Conservation (phyloP, 2,888 invertebrate species). For the Luperina testacea region DNA sequence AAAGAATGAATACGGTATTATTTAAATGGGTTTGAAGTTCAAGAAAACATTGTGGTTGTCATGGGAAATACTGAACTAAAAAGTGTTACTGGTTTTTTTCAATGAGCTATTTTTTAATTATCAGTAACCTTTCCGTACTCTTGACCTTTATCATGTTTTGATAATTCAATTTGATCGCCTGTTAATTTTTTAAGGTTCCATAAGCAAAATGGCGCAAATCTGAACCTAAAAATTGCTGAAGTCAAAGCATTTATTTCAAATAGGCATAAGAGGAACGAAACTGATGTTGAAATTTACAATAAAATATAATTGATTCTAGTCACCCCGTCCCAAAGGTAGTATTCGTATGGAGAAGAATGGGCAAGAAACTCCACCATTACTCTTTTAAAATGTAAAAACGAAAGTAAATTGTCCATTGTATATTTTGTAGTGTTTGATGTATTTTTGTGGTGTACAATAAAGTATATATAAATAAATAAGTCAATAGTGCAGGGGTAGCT, state of each 20-base stretch:
- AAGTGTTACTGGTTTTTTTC: background rate
- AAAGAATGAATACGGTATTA: background rate
- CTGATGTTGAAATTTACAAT: background rate
- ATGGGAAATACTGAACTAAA: background rate
- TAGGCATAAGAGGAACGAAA: background rate
- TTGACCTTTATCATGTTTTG: slow-evolving; percentile 6
- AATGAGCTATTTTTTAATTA: slow-evolving; percentile 13
- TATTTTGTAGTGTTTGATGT: too few species aligned
- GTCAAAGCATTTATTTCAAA: background rate
- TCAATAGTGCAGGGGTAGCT: background rate
- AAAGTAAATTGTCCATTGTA: too few species aligned
- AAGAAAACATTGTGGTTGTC: background rate
- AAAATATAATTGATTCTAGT: background rate
- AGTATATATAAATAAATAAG: too few species aligned
- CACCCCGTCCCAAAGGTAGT: background rate
- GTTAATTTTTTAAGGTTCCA: background rate
- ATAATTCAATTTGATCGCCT: slow-evolving; percentile 3
- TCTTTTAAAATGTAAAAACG: background rate
- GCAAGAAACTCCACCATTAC: too few species aligned
- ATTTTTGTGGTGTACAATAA: too few species aligned
- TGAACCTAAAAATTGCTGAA: background rate
- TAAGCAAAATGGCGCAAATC: background rate
- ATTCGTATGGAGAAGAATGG: too few species aligned
- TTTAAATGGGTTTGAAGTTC: background rate
- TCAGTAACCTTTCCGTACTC: slow-evolving; percentile 5